Evolutionary conservation across 2,113 vertebrate genomes (phyloP).

Genomic region (Dicentrarchus labrax): DNA sequence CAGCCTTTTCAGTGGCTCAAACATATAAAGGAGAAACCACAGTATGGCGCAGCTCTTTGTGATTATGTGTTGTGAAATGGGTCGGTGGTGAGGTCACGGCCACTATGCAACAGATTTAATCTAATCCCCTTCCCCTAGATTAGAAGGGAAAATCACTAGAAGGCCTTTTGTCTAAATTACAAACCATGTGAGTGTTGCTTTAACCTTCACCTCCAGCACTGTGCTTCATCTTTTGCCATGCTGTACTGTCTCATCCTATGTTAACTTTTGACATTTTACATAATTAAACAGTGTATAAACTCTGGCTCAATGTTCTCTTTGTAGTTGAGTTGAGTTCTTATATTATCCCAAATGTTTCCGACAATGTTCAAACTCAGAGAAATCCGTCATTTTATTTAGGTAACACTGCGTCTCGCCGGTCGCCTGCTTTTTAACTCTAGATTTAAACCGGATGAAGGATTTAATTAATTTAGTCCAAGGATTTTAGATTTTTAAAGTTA

Average conservation of each 20-base stretch:
- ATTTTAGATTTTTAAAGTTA: too few species aligned
- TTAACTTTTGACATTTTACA: constrained; percentile 9
- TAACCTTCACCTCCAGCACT: constrained; percentile 2
- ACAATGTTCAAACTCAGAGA: too few species aligned
- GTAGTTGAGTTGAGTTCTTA: too few species aligned
- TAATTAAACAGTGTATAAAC: background rate
- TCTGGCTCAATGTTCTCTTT: too few species aligned
- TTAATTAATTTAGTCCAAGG: too few species aligned
- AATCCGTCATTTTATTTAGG: too few species aligned
- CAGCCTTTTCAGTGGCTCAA: background rate
- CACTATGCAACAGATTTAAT: constrained; percentile 56
- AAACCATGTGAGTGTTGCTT: constrained; percentile 20
- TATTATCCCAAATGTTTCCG: too few species aligned
- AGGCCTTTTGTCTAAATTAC: constrained; percentile 61
- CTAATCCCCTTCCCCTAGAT: constrained; percentile 60
- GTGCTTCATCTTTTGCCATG: background rate
- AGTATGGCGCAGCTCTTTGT: background rate
- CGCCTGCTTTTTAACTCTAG: too few species aligned
- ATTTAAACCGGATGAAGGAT: too few species aligned
- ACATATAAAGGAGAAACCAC: background rate
- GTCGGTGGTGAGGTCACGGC: constrained; percentile 57
- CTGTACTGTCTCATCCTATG: background rate
- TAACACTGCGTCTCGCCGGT: too few species aligned
- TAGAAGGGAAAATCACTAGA: constrained; percentile 48
- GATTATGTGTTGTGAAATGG: constrained; percentile 59